Percentiles rank a stretch among this genome's conserved stretches.
Conservation (phyloP, 2,797 vertebrate genomes). For the Emys orbicularis region DNA sequence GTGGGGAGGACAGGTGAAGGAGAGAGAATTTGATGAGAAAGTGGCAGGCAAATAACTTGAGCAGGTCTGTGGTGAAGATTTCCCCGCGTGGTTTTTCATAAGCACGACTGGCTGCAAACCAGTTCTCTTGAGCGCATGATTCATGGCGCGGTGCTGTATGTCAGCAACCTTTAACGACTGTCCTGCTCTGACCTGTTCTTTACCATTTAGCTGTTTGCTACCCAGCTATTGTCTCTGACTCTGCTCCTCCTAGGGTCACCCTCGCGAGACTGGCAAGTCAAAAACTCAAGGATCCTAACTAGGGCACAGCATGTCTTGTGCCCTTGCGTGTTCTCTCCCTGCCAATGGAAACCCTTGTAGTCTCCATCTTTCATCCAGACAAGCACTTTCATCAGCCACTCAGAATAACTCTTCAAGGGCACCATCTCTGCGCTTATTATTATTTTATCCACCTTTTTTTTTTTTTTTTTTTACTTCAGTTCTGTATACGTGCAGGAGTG, state of each 20-base stretch:
- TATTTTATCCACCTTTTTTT: constrained; percentile 13
- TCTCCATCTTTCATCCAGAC: constrained; percentile 7
- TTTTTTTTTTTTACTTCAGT: constrained; percentile 56
- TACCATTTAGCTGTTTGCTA: constrained; percentile 11
- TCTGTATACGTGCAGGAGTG: neutral
- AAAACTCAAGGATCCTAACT: constrained; percentile 43
- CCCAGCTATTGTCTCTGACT: constrained; percentile 14
- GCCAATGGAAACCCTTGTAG: constrained; percentile 4
- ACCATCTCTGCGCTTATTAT: neutral
- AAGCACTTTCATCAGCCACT: constrained; percentile 29
- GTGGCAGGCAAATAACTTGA: constrained; percentile 8
- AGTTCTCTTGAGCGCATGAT: constrained; percentile 33
- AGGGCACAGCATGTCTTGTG: constrained; percentile 45
- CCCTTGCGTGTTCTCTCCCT: constrained; percentile 38
- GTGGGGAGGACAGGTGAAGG: neutral
- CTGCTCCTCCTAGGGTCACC: constrained; percentile 44
- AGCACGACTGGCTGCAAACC: constrained; percentile 21
- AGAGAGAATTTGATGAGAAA: constrained; percentile 18
- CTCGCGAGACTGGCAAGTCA: constrained; percentile 51
- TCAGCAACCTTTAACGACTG: constrained; percentile 60
- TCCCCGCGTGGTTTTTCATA: constrained; percentile 14
- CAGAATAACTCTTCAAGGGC: constrained; percentile 42
- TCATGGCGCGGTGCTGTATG: constrained; percentile 47
- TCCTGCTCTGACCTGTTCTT: constrained; percentile 56
- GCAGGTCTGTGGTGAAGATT: neutral